These are phyloP conservation scores for Chelmon rostratus DNA, from an alignment of 2,797 vertebrate genomes.

Conservation along the genomic window DNA sequence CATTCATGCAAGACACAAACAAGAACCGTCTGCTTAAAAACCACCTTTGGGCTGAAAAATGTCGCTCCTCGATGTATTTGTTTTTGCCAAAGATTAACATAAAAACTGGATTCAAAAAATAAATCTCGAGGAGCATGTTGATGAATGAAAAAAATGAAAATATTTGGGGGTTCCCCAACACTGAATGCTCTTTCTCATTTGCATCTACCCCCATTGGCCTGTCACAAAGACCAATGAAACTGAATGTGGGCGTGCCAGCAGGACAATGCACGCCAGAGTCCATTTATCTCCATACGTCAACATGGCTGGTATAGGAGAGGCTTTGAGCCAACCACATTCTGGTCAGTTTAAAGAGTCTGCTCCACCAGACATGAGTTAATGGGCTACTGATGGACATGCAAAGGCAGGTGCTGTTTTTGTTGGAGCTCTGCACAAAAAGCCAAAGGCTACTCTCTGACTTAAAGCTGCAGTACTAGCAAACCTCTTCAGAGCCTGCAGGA, in stretches of 20 bases:
- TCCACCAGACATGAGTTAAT: constrained; percentile 77
- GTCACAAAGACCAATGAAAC: constrained; percentile 78
- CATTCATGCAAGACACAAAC: constrained; percentile 61
- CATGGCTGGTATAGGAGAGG: constrained; percentile 61
- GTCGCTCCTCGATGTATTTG: background rate
- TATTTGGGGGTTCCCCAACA: constrained; percentile 21
- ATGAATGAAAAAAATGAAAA: constrained; percentile 46
- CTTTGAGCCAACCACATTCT: constrained; percentile 67
- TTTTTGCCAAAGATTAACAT: background rate
- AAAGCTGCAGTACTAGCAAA: constrained; percentile 40
- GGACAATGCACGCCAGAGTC: constrained; percentile 78
- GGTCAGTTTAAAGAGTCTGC: constrained; percentile 76
- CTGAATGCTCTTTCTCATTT: constrained; percentile 61
- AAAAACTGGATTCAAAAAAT: background rate
- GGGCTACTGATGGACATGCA: constrained; percentile 78
- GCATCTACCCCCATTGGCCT: constrained; percentile 69
- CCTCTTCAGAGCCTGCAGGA: background rate
- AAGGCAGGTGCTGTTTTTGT: constrained; percentile 80
- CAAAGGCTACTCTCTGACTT: constrained; percentile 44
- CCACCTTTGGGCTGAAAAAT: constrained; percentile 2
- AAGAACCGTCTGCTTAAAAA: constrained; percentile 14
- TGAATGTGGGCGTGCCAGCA: constrained; percentile 73
- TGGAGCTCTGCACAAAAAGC: constrained; percentile 57
- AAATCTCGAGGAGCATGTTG: background rate
- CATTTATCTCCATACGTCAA: constrained; percentile 84